A percentile compares a stretch with the other conserved stretches of the same genome.
These are phyloP conservation scores for Anthrax anthrax DNA, from an alignment of 2,888 invertebrate genomes.

Conservation along the genomic window DNA sequence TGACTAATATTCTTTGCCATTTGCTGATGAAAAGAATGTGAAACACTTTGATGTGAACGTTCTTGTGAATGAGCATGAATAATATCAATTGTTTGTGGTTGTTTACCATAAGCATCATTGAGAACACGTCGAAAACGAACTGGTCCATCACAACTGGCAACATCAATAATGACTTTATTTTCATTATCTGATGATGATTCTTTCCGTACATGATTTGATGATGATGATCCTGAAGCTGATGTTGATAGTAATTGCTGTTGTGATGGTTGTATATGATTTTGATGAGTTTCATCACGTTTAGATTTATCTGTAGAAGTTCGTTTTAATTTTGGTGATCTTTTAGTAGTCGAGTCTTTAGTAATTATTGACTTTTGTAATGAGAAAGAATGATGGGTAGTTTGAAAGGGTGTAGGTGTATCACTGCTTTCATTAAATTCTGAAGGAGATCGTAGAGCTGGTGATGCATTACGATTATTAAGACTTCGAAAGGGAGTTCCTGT, in stretches of 20 bases:
- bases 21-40: conserved; percentile 33
- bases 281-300: conserved; percentile 6
- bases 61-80: conserved; percentile 19
- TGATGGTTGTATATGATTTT: conserved; percentile 2
- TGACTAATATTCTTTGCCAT: conserved; percentile 33
- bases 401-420: background rate
- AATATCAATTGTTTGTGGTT: conserved; percentile 31
- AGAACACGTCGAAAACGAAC: conserved; percentile 73
- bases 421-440: background rate
- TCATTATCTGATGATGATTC: conserved; percentile 7
- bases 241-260: conserved; percentile 1
- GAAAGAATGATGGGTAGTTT: background rate
- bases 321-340: conserved; percentile 5
- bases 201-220: conserved; percentile 5
- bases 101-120: conserved; percentile 59
- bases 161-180: conserved; percentile 55
- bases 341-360: background rate
- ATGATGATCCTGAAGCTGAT: background rate
- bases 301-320: conserved; percentile 4
- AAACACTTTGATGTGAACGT: conserved; percentile 31
- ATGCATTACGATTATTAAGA: conserved; percentile 11
- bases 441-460: background rate
- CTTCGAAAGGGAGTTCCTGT: conserved; percentile 18
- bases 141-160: conserved; percentile 87
- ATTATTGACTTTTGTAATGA: background rate